Evolutionary conservation across 2,888 invertebrate species (phyloP), one percentile per base, ranked within the genome.

Genomic region (Xylocampa areola): DNA sequence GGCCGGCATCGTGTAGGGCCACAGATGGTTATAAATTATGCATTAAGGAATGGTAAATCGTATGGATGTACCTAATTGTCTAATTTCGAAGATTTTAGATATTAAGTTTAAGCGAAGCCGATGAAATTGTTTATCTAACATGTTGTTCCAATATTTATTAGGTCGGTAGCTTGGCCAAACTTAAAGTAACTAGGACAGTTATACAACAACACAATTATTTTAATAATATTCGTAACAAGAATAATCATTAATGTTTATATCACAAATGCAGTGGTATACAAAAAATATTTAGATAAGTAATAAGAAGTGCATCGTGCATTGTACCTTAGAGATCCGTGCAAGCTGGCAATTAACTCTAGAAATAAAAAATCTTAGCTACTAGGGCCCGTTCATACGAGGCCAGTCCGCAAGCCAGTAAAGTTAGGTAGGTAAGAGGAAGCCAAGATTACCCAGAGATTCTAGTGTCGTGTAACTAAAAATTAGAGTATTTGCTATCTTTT

Each of bases 211-310:
- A 33, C 10, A 64, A 32, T 50, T 59, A 23, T 52, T 14, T 45
- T 44, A 7, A 41, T 45, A 29, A 21, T 39, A 51, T 58, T 55
- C 30, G 35, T 59, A 73, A 62, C 52, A 58, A 62, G 50, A 65
- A 54, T 49, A 60, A 39, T 35, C 16, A 47, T 50, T 37, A 30
- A 48, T 32, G 40, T 65, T 64, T 57, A 45, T 50, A 70, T 60
- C 68, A 68, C 48, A 68, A 72, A 37, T 48, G 61, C 36, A 53
- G 13, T 50, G 52, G 44, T 65, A 65, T 65, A 67, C 32, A 50
- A 65, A 65, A 65, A 69, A 69, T 65, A 65, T 70, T 65, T 35
- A 63, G 45, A 14, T 63, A 53, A 62, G 25, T 69, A 45, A 63
- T 41, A 21, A 58, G 11, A 48, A 48, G 73, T 61, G 68, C 61